phyloP scores from a whole-genome alignment of 2,888 invertebrate genomes.

The Perithous albicinctus region DNA sequence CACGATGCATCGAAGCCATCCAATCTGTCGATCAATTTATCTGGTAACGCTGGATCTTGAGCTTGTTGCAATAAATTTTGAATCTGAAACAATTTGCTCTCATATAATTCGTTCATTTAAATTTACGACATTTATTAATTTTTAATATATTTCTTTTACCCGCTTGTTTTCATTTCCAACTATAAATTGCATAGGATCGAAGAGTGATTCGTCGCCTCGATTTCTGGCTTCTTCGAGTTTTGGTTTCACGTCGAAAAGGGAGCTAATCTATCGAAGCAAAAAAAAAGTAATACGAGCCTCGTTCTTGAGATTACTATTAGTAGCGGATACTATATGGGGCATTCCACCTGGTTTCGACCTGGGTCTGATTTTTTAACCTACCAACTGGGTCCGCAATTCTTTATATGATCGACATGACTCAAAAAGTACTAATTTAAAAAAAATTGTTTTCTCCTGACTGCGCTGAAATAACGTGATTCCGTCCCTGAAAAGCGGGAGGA shows the following conservation, averaged over 20 bases:
- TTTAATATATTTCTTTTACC: conserved; percentile 81
- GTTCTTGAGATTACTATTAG: too few relatives aligned
- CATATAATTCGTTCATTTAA: not conserved
- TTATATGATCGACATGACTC: too few relatives aligned
- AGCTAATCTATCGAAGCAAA: conserved; percentile 87
- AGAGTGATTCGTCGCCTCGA: conserved; percentile 56
- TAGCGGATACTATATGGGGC: too few relatives aligned
- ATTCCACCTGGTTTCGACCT: too few relatives aligned
- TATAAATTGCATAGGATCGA: conserved; percentile 87
- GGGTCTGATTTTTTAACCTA: too few relatives aligned
- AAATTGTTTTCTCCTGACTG: too few relatives aligned
- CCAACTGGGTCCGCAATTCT: too few relatives aligned
- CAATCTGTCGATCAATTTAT: conserved; percentile 87
- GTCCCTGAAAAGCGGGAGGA: too few relatives aligned
- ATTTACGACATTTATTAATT: not conserved
- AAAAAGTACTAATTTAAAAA: too few relatives aligned
- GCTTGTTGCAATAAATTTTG: conserved; percentile 87
- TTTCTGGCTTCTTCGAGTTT: conserved; percentile 79
- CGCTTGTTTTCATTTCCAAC: conserved; percentile 87
- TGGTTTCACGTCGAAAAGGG: conserved; percentile 85
- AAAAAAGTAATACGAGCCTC: not conserved
- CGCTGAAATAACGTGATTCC: too few relatives aligned
- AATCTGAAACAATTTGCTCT: conserved; percentile 73
- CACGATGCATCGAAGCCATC: conserved; percentile 89
- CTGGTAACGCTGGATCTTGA: conserved; percentile 88